phyloP scores from a whole-genome alignment of 2,888 invertebrate genomes.

The Tetragonula carbonaria region DNA sequence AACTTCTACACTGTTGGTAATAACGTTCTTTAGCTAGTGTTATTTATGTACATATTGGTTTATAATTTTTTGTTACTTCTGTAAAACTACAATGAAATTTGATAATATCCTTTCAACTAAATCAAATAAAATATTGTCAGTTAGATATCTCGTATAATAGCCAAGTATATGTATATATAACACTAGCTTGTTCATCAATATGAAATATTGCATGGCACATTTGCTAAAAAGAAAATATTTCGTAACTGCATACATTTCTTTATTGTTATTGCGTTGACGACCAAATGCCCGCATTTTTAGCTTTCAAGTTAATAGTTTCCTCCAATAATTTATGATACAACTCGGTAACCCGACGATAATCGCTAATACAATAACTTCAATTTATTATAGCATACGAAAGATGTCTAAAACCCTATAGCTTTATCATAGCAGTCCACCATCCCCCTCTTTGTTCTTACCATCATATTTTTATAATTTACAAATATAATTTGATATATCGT shows the following conservation, averaged over 20 bases:
- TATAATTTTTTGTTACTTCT: neutral
- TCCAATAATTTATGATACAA: slow-evolving; percentile 68
- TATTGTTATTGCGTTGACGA: slow-evolving; percentile 70
- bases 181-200: slow-evolving; percentile 55
- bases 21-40: slow-evolving; percentile 49
- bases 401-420: slow-evolving; percentile 44
- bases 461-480: slow-evolving; percentile 82
- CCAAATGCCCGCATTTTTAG: slow-evolving; percentile 79
- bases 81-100: slow-evolving; percentile 12
- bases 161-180: slow-evolving; percentile 27
- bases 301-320: slow-evolving; percentile 59
- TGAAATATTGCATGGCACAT: slow-evolving; percentile 76
- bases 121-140: neutral
- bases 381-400: slow-evolving; percentile 57
- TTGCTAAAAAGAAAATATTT: slow-evolving; percentile 65
- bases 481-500: slow-evolving; percentile 81
- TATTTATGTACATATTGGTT: slow-evolving; percentile 40
- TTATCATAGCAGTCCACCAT: slow-evolving; percentile 44
- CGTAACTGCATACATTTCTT: slow-evolving; percentile 66
- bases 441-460: slow-evolving; percentile 54
- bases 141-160: neutral
- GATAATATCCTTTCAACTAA: neutral
- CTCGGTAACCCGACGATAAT: slow-evolving; percentile 40
- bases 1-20: slow-evolving; percentile 59
- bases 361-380: slow-evolving; percentile 52